Base-by-base conservation (phyloP, 2,797 vertebrate genomes). In the Muscicapa comitata region DNA sequence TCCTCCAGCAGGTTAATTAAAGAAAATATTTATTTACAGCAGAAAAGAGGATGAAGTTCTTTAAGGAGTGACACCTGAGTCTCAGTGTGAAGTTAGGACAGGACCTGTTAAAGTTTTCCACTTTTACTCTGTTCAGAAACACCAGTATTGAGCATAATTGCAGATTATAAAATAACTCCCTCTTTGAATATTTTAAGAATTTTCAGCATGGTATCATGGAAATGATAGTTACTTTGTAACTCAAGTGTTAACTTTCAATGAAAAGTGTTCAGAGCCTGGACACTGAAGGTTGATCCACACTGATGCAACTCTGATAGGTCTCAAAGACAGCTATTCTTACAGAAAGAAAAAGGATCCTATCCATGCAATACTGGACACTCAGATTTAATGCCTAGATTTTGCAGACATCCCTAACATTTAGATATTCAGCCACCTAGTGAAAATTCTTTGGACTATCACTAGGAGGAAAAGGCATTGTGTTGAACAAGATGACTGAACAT, bases 11-110 rank as follows among this genome's bases (percentile, higher is more conserved):
- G 61, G 67, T 74, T 91, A 82, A 63, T 71, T 74, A 89, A 82
- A 85, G 45, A 95, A 95, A 95, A 67, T 50, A 94, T 25, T 86
- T 94, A 77, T 65, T 88, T 66, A 67, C 40, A 66, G 53, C 26
- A 67, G 50, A 85, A 84, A 91, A 93, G 67, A 86, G 10, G 18
- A 68, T 50, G 1, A 78, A 86, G 38, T 53, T 85, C 77, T 94
- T 57, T 75, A 89, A 70, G 54, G 51, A 77, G 53, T 77, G 42
- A 40, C 54, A 65, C 68, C 25, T 61, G 67, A 76, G n/a, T 59
- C 71, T 91, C 65, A 71, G 26, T 37, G 21, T 59, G 37, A 94
- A 77, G 17, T 66, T 62, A 65, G 33, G 28, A 77, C 50, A 83
- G 50, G 10, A 89, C 38, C 3, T 0, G 0, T 28, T 59, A 40